A percentile compares a stretch with the other conserved stretches of the same genome.
Conservation (phyloP, 2,113 vertebrate genomes). For the Psittacula cyanocephala region DNA sequence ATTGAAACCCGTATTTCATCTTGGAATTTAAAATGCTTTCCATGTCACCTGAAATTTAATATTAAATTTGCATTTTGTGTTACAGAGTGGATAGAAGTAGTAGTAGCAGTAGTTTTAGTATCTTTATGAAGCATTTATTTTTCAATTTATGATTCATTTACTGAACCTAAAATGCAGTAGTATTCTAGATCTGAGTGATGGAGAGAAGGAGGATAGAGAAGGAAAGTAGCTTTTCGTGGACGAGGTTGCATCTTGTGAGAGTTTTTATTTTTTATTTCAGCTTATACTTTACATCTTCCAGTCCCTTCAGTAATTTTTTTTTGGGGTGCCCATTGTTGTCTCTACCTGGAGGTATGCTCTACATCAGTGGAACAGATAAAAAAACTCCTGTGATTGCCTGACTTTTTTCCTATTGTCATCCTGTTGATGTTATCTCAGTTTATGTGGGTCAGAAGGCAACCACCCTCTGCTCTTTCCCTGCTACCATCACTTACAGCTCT, state of each 20-base stretch:
- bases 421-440: constrained; percentile 22
- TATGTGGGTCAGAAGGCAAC: constrained; percentile 8
- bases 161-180: neutral
- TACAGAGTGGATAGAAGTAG: neutral
- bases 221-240: neutral
- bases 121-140: neutral
- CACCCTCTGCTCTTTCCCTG: neutral
- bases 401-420: neutral
- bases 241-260: neutral
- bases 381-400: neutral
- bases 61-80: neutral
- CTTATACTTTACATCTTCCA: neutral
- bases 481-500: constrained; percentile 1
- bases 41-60: neutral
- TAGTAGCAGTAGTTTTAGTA: neutral
- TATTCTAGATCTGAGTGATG: neutral
- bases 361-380: neutral
- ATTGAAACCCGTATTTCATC: neutral
- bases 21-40: neutral
- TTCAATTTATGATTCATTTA: neutral
- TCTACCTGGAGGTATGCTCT: neutral
- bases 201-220: neutral
- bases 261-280: neutral
- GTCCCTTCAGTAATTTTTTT: neutral
- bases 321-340: neutral